A percentile compares a stretch with the other conserved stretches of the same genome.
These are phyloP conservation scores for Pteropus alecto DNA, from an alignment of 2,113 vertebrate genomes.

Conservation along the genomic window DNA sequence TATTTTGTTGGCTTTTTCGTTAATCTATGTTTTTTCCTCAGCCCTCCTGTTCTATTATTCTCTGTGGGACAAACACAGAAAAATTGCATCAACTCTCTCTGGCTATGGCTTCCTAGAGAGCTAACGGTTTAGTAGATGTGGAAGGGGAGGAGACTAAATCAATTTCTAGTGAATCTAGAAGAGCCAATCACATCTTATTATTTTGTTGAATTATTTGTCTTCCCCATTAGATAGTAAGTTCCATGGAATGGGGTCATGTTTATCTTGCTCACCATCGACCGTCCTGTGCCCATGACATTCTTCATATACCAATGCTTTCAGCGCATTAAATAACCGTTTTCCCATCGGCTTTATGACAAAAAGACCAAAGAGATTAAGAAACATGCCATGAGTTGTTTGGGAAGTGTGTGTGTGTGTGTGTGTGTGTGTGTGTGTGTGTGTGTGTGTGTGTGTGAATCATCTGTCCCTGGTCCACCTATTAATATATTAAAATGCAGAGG, in stretches of 20 bases:
- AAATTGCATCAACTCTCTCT: neutral
- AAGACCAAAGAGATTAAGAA: slow-evolving; percentile 25
- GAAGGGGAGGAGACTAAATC: neutral
- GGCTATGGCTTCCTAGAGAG: neutral
- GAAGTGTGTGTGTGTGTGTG: neutral
- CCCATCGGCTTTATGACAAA: neutral
- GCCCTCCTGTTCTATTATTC: neutral
- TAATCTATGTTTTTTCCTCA: neutral
- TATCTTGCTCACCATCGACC: neutral
- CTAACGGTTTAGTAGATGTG: neutral
- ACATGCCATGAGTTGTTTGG: neutral
- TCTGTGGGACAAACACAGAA: neutral
- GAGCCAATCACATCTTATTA: neutral
- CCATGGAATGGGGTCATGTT: neutral
- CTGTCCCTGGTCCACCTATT: neutral
- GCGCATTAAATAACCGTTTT: neutral
- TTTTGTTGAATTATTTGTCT: neutral
- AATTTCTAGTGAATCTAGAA: neutral
- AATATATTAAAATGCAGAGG: neutral
- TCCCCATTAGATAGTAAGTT: neutral
- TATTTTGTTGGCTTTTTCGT: neutral
- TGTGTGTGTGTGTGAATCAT: neutral
- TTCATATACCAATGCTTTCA: neutral
- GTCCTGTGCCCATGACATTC: neutral
- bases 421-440: neutral